Base-by-base conservation (phyloP, 2,113 vertebrate species). In the Lipophrys pholis region DNA sequence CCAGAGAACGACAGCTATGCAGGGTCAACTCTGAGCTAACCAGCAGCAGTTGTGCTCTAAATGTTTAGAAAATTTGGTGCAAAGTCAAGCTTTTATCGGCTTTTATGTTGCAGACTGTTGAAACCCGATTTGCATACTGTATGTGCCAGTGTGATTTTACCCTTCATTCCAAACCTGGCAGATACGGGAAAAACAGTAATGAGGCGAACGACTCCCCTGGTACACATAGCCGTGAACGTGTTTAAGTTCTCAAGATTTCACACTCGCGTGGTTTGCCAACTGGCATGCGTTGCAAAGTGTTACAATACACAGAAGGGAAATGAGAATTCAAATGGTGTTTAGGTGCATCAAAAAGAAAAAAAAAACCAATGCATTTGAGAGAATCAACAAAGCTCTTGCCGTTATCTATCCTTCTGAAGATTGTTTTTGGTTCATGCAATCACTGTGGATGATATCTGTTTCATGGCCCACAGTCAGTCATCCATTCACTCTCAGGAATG, bases 201-300 rank as follows among this genome's bases (percentile, higher is more conserved):
- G 56, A 43, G 41, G 36, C 60, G 55, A 61, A 55, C 70, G 69
- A 50, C 62, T 85, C 68, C 38, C 51, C 42, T 12, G 57, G 55
- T 88, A 81, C 76, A 90, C 79, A 78, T 83, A 62, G 72, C 71
- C 73, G 73, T 84, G 68, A 85, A 88, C 82, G 63, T 77, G 66
- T 86, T 73, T 83, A 51, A 62, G 40, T 71, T 77, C 36, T 57
- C 63, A 51, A 71, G 67, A 78, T 82, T 76, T 81, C 45, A 78
- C 65, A 80, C 60, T 45, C 50, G 59, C 17, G 21, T 46, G 51
- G 36, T 68, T 84, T 62, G 69, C 85, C 87, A 89, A 79, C 69
- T 89, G 86, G 83, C 76, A 12, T 6, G 1, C 35, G 49, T 63
- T 69, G 53, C 49, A 60, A 53, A 72, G 76, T 58, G 17, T 51